A percentile compares a stretch with the other conserved stretches of the same genome.
Conservation (phyloP, 2,113 vertebrate species). For the Phyllostomus hastatus region DNA sequence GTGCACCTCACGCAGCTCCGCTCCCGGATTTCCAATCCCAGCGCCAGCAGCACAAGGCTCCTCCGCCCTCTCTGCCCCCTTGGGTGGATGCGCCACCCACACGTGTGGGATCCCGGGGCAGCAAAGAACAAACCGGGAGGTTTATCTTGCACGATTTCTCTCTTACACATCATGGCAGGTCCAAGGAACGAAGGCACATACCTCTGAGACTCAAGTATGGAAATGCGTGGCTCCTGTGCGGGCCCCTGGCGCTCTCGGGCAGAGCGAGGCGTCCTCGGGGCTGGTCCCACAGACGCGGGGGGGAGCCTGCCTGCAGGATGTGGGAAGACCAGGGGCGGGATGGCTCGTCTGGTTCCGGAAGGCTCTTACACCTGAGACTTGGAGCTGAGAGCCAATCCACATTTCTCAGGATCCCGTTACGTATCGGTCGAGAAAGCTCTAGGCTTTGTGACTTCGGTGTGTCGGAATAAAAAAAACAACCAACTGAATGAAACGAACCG, state of each 20-base stretch:
- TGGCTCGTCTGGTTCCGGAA: not conserved
- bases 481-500: not conserved
- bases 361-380: not conserved
- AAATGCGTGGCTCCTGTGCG: fast-evolving
- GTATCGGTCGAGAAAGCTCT: not conserved
- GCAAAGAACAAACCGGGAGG: not conserved
- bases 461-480: not conserved
- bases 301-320: not conserved
- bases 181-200: not conserved
- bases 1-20: not conserved
- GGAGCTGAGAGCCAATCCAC: not conserved
- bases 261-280: no score
- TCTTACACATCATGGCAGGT: not conserved
- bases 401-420: not conserved
- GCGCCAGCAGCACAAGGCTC: not conserved
- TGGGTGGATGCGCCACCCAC: no score
- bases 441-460: not conserved
- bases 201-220: not conserved
- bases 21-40: not conserved
- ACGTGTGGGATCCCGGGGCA: not conserved
- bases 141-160: not conserved
- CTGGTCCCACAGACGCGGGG: not conserved
- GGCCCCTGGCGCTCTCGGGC: no score
- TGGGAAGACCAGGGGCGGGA: not conserved
- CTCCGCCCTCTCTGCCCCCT: not conserved